Evolutionary conservation across 1,140 invertebrate species (phyloP).

Genomic region (Ceratoteleas bidentatus): DNA sequence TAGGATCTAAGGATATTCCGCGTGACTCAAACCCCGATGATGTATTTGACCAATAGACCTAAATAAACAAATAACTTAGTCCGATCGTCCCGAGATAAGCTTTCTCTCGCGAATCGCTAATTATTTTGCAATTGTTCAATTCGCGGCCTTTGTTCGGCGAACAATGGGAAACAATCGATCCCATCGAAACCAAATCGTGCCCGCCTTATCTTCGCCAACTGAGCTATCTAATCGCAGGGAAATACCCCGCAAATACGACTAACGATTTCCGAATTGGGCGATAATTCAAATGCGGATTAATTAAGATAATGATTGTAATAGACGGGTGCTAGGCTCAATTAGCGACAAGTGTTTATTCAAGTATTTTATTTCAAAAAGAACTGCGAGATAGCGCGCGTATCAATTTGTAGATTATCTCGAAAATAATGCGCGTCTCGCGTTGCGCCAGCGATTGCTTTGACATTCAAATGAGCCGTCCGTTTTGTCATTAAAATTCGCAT

Average conservation of each 20-base stretch:
- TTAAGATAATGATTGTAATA: conserved; percentile 45
- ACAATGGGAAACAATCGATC: background rate
- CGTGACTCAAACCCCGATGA: conserved; percentile 61
- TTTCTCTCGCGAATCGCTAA: conserved; percentile 9
- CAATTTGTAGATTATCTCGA: conserved; percentile 17
- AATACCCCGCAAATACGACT: background rate
- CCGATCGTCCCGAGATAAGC: conserved; percentile 32
- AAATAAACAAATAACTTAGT: conserved; percentile 56
- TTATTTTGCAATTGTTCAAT: background rate
- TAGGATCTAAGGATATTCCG: conserved; percentile 55
- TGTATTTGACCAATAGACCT: conserved; percentile 63
- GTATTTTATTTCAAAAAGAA: conserved; percentile 14
- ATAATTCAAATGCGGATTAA: conserved; percentile 22
- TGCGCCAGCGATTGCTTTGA: conserved; percentile 1
- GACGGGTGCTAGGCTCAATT: conserved; percentile 1
- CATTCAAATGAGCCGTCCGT: conserved; percentile 13
- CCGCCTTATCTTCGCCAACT: too few species aligned
- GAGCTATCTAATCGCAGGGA: too few species aligned
- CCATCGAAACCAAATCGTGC: too few species aligned
- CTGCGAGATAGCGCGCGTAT: conserved; percentile 5
- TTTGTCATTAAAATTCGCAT: background rate
- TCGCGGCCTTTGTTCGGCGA: too few species aligned
- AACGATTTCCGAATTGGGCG: conserved; percentile 7
- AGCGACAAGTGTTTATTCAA: conserved; percentile 7
- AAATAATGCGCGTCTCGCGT: background rate